A percentile compares a stretch with the other conserved stretches of the same genome.
Conservation (phyloP, 1,140 invertebrate species). For the Cardiocondyla obscurior region DNA sequence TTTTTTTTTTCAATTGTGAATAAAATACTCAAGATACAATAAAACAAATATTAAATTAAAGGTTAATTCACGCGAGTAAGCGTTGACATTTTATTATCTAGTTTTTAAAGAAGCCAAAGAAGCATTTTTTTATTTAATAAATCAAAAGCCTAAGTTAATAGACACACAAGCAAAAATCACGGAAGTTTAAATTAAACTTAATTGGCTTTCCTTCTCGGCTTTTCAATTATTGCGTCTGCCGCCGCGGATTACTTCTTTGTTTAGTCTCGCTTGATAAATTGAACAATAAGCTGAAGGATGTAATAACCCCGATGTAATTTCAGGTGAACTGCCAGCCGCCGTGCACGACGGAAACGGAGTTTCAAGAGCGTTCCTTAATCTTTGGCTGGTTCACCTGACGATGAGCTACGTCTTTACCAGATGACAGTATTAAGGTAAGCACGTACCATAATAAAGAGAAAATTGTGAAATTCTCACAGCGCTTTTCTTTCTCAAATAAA, state of each 20-base stretch:
- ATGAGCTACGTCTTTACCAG: constrained; percentile 83
- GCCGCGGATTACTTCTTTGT: not conserved
- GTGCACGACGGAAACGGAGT: constrained; percentile 84
- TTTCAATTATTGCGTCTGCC: constrained; percentile 1
- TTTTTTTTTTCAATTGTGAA: too few species aligned
- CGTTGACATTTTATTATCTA: not conserved
- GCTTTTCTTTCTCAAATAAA: not conserved
- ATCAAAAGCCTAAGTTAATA: not conserved
- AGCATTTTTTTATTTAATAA: too few species aligned
- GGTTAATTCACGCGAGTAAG: not conserved
- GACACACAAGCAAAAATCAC: not conserved
- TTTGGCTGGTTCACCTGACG: constrained; percentile 83
- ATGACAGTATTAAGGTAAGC: constrained; percentile 83
- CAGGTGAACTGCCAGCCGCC: constrained; percentile 84
- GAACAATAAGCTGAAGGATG: constrained; percentile 34
- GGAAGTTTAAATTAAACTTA: constrained; percentile 10
- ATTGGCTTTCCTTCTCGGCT: constrained; percentile 8
- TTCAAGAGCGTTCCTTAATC: constrained; percentile 82
- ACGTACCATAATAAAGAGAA: not conserved
- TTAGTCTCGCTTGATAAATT: constrained; percentile 33
- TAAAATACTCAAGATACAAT: too few species aligned
- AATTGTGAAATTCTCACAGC: not conserved
- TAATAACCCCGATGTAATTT: constrained; percentile 48
- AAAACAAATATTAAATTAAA: too few species aligned
- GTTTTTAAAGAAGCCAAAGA: not conserved